These are phyloP conservation scores for Atrichornis clamosus DNA, from an alignment of 2,113 vertebrate genomes.

Conservation along the genomic window DNA sequence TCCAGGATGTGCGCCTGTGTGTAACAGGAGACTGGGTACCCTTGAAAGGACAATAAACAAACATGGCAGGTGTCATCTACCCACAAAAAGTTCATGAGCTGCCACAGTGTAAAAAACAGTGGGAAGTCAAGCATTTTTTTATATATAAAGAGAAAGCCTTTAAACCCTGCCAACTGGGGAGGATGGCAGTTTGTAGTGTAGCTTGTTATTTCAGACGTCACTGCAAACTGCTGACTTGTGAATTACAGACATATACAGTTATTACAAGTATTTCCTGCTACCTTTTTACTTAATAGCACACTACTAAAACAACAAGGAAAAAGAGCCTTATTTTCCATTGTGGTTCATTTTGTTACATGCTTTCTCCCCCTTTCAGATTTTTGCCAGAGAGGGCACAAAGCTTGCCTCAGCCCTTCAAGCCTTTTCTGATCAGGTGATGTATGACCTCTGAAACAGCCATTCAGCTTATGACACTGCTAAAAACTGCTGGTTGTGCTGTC, in stretches of 20 bases:
- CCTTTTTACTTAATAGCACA: background rate
- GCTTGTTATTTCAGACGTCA: background rate
- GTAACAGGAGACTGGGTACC: background rate
- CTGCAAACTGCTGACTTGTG: background rate
- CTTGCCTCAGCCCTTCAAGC: slow-evolving; percentile 83
- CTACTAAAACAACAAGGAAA: background rate
- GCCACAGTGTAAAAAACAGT: background rate
- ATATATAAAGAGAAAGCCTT: background rate
- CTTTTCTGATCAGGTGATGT: slow-evolving; percentile 87
- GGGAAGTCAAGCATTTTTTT: fast-evolving
- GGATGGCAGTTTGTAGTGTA: background rate
- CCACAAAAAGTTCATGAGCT: background rate
- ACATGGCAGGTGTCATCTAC: background rate
- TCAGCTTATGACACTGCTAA: background rate
- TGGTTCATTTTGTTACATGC: background rate
- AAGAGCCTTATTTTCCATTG: background rate
- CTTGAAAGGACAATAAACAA: background rate
- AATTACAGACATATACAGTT: background rate
- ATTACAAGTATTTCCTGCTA: background rate
- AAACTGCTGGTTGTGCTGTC: background rate
- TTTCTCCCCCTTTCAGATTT: slow-evolving; percentile 74
- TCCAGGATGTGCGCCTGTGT: background rate
- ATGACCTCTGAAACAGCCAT: background rate
- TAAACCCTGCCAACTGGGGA: background rate
- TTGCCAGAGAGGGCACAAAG: slow-evolving; percentile 89